A percentile compares a stretch with the other conserved stretches of the same genome.
These are phyloP conservation scores for Prostheceraeus crozeri DNA, from an alignment of 2,888 invertebrate genomes.

Conservation along the genomic window DNA sequence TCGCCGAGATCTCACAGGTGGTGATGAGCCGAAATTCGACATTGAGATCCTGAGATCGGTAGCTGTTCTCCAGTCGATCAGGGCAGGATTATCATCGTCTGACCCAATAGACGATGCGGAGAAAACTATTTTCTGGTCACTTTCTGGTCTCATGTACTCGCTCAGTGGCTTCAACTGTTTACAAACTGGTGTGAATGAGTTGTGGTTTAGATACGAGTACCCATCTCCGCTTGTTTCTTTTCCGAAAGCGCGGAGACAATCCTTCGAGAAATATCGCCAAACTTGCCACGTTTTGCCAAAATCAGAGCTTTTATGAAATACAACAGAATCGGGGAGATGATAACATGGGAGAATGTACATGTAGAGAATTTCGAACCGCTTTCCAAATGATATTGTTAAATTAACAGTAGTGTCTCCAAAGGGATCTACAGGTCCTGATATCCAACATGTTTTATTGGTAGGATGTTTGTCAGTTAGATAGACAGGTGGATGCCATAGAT, in stretches of 20 bases:
- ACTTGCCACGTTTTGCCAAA: slow-evolving; percentile 93
- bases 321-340: slow-evolving; percentile 88
- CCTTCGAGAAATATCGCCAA: slow-evolving; percentile 91
- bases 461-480: slow-evolving; percentile 90
- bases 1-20: background rate
- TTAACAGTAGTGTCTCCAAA: too few species aligned
- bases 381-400: slow-evolving; percentile 78
- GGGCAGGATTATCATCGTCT: too few species aligned
- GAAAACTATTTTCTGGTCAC: too few species aligned
- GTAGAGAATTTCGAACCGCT: slow-evolving; percentile 94
- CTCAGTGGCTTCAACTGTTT: too few species aligned
- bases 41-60: slow-evolving; percentile 77
- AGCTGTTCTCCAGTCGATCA: slow-evolving; percentile 94
- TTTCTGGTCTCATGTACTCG: too few species aligned
- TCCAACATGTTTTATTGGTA: slow-evolving; percentile 94
- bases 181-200: too few species aligned
- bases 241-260: slow-evolving; percentile 82
- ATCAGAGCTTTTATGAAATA: slow-evolving; percentile 91
- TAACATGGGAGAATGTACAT: slow-evolving; percentile 92
- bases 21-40: slow-evolving; percentile 36
- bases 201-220: too few species aligned
- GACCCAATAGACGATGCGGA: too few species aligned
- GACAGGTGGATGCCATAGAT: slow-evolving; percentile 65
- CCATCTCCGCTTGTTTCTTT: slow-evolving; percentile 71
- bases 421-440: slow-evolving; percentile 71